Conservation (phyloP, 1,140 invertebrate genomes). For the Conus betulinus region DNA sequence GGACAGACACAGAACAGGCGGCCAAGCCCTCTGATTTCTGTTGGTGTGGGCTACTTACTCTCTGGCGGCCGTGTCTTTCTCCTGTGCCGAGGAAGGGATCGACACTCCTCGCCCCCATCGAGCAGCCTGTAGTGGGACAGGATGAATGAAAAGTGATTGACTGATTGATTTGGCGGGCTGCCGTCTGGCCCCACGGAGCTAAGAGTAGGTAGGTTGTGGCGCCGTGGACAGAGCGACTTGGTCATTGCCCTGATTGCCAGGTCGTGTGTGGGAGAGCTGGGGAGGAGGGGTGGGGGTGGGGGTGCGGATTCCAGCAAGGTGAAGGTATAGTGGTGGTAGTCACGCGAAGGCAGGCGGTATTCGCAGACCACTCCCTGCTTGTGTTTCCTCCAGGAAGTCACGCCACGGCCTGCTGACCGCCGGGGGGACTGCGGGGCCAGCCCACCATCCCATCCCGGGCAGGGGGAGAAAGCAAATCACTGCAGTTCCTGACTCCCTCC, state of each 20-base stretch:
- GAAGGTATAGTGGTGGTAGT: too few relatives aligned
- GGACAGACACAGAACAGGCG: too few relatives aligned
- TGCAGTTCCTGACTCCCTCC: not conserved
- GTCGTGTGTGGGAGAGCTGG: not conserved
- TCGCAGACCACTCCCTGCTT: not conserved
- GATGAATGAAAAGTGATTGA: not conserved
- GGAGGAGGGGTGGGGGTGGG: too few relatives aligned
- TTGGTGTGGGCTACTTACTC: too few relatives aligned
- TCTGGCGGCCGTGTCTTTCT: too few relatives aligned
- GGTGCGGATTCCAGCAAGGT: too few relatives aligned
- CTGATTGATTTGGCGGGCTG: not conserved
- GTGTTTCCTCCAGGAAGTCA: not conserved
- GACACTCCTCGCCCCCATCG: not conserved
- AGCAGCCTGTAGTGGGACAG: not conserved
- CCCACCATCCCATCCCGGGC: not conserved
- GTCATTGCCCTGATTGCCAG: constrained; percentile 1
- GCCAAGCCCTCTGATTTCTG: too few relatives aligned
- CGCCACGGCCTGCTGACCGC: not conserved
- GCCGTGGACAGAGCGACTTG: not conserved
- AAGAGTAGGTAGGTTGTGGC: not conserved
- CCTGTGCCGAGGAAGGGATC: not conserved
- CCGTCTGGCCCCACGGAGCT: not conserved
- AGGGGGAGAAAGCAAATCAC: not conserved
- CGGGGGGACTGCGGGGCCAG: not conserved
- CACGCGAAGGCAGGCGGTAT: too few relatives aligned